A percentile compares a stretch with the other conserved stretches of the same genome.
Evolutionary conservation across 2,888 invertebrate genomes (phyloP).

Genomic region (Adelognathus sp.): DNA sequence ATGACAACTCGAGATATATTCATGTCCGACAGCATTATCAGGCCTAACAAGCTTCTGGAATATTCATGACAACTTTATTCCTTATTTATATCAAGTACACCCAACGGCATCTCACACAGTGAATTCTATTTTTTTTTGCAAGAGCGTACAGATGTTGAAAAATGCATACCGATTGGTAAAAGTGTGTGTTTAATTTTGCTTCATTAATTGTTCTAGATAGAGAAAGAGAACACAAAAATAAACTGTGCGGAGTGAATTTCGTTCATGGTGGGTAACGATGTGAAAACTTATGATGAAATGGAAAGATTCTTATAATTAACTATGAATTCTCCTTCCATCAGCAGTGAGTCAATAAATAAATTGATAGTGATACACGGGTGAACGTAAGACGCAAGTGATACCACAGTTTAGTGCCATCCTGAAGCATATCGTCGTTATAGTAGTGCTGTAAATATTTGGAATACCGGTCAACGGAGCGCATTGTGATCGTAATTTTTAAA

Average conservation of each 20-base stretch:
- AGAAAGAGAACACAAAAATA: neutral
- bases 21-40: neutral
- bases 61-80: neutral
- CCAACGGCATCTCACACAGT: neutral
- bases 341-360: neutral
- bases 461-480: constrained; percentile 3
- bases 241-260: neutral
- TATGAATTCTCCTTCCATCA: neutral
- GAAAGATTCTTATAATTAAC: neutral
- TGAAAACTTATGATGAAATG: neutral
- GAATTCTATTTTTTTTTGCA: neutral
- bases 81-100: neutral
- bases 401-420: constrained; percentile 50
- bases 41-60: neutral
- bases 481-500: neutral
- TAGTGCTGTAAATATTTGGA: constrained; percentile 23
- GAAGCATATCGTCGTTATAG: constrained; percentile 51
- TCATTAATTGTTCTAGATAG: neutral
- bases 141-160: neutral
- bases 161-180: neutral
- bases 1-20: neutral
- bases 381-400: constrained; percentile 33
- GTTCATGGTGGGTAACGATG: neutral
- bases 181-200: neutral
- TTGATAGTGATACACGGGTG: neutral